A percentile compares a stretch with the other conserved stretches of the same genome.
Conservation (phyloP, 1,140 invertebrate species). For the Varroa destructor region DNA sequence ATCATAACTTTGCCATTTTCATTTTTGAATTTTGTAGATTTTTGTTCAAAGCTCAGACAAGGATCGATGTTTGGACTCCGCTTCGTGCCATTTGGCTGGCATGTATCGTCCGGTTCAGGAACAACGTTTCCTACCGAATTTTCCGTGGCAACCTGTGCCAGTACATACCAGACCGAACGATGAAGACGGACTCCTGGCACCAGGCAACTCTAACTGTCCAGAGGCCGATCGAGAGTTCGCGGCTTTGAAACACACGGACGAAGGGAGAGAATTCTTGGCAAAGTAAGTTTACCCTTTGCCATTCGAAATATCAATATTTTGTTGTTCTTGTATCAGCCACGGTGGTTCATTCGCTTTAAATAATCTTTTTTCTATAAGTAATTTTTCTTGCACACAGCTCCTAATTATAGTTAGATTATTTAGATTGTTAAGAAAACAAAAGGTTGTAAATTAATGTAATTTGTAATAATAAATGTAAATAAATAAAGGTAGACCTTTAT, state of each 20-base stretch:
- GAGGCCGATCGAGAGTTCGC: slow-evolving; percentile 13
- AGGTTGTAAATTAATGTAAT: no score
- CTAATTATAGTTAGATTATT: no score
- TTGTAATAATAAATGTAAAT: no score
- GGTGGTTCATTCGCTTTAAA: no score
- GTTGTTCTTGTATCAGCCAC: no score
- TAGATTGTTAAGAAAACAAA: no score
- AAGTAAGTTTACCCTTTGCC: neutral
- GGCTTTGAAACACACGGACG: neutral
- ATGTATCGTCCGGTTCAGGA: slow-evolving; percentile 17
- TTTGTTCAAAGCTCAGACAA: slow-evolving; percentile 21
- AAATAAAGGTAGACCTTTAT: no score
- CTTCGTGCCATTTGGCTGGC: slow-evolving; percentile 23
- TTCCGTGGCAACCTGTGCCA: slow-evolving; percentile 20
- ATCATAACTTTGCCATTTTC: no score
- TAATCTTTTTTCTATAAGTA: no score
- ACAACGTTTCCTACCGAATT: slow-evolving; percentile 10
- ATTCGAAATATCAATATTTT: no score
- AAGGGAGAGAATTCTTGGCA: neutral
- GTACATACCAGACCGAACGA: slow-evolving; percentile 26
- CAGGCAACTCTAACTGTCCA: slow-evolving; percentile 17
- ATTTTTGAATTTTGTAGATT: neutral
- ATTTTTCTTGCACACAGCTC: no score
- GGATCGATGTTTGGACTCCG: slow-evolving; percentile 20
- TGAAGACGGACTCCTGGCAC: slow-evolving; percentile 25